phyloP scores from a whole-genome alignment of 2,797 vertebrate species.

The Hozukius guyotensis region DNA sequence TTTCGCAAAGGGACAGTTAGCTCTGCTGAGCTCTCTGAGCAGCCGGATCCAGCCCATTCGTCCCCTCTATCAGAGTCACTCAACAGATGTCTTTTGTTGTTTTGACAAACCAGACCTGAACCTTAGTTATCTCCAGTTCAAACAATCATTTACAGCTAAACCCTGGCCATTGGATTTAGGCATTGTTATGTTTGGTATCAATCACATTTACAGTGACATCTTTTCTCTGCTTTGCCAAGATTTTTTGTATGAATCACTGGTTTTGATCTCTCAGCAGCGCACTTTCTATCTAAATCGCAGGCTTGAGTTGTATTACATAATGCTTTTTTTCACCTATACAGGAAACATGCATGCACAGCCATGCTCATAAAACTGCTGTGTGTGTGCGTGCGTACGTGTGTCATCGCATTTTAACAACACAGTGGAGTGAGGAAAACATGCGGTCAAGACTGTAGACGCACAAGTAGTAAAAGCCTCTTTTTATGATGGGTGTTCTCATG shows the following conservation, averaged over 20 bases:
- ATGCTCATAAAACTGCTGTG: constrained; percentile 12
- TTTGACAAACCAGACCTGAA: not conserved
- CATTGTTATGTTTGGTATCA: not conserved
- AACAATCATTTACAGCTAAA: too few relatives aligned
- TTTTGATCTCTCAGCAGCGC: constrained; percentile 17
- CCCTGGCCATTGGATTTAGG: too few relatives aligned
- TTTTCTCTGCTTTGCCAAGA: not conserved
- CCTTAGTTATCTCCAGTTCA: not conserved
- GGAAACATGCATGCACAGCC: constrained; percentile 9
- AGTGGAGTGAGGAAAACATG: constrained; percentile 38
- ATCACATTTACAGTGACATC: not conserved
- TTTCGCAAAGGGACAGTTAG: not conserved
- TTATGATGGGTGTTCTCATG: constrained; percentile 53
- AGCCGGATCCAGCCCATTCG: not conserved
- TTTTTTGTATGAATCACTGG: not conserved
- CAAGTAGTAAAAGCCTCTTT: constrained; percentile 23
- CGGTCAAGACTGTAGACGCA: constrained; percentile 24
- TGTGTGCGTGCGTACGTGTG: constrained; percentile 28
- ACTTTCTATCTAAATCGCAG: constrained; percentile 39
- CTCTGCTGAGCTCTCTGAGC: not conserved
- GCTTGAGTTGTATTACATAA: constrained; percentile 40
- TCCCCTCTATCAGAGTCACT: not conserved
- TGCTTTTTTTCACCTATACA: constrained; percentile 6
- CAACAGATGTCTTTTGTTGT: not conserved
- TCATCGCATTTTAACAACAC: constrained; percentile 38